A percentile compares a stretch with the other conserved stretches of the same genome.
These are phyloP conservation scores for Hemiprocne comata DNA, from an alignment of 2,113 vertebrate genomes.

Conservation along the genomic window DNA sequence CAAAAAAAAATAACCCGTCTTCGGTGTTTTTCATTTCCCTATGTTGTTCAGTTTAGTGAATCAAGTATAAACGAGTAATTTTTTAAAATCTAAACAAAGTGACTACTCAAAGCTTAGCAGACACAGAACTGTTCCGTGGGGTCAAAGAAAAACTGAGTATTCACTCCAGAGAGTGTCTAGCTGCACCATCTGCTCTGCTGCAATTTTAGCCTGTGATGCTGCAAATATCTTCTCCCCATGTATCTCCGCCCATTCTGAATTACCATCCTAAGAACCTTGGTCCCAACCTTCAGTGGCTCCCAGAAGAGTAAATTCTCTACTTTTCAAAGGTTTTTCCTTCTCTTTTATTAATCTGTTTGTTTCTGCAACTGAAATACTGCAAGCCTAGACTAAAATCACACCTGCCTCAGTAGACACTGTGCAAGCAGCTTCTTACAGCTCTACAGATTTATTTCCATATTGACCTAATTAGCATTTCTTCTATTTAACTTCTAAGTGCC, in stretches of 20 bases:
- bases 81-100: background rate
- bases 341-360: background rate
- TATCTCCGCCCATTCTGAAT: background rate
- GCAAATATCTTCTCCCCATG: background rate
- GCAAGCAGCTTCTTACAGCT: background rate
- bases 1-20: background rate
- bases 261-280: background rate
- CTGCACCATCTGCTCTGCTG: background rate
- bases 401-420: background rate
- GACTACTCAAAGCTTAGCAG: background rate
- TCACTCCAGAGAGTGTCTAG: background rate
- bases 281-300: constrained; percentile 3
- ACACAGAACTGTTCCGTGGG: background rate
- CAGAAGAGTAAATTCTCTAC: background rate
- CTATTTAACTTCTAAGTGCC: constrained; percentile 23
- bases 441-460: constrained; percentile 22
- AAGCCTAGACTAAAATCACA: constrained; percentile 34
- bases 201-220: background rate
- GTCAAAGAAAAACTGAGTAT: background rate
- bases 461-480: constrained; percentile 28
- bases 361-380: constrained; percentile 29
- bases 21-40: background rate
- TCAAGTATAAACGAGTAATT: background rate
- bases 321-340: constrained; percentile 1
- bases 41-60: background rate